Base-by-base conservation (phyloP, 64 coral and sea anemone species). In the Astreopora myriophthalma region DNA sequence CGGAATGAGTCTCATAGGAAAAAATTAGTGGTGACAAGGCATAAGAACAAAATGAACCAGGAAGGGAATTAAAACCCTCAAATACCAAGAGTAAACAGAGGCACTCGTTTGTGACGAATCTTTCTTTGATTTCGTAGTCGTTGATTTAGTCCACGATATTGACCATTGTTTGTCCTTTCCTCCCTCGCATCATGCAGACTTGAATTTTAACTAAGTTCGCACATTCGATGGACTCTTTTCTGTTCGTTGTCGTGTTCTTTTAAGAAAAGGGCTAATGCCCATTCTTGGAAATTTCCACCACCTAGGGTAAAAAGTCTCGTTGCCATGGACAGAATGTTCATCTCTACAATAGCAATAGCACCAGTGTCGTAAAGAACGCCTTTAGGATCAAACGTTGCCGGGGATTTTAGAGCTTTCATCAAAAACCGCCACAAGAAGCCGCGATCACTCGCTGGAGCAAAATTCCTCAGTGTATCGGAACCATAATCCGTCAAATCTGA, bases 261-360 rank as follows among this genome's bases (percentile, higher is more conserved):
- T 33, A 73, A 87, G 67, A 95, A 99, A 51, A 99, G 76, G 69
- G 69, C 83, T 26, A 99, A 40, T 8, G 93, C 81, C 97, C 97
- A 99, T 36, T 99, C 92, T 75, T 99, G 97, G 83, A 93, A 99
- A 90, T 99, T 99, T 11, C 97, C 97, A 60, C 94, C 89, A 16
- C 97, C 97, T 31, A 99, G 40, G 10, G 97, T 99, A 71, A 95
- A 90, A 35, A 99, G 82, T 65, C 86, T 79, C 14, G 70, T 76
- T 22, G 94, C 97, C 55, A 94, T 88, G 27, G 97, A 87, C 8
- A 99, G 87, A 44, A 99, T 99, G 84, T 99, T 94, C 91, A 99
- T 99, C 29, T 99, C 97, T 6, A 99, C 71, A 20, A 99, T 99
- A 1, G 97, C 97, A n/a, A 93, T 87, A 30, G 97, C 82, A 31